Evolutionary conservation across 64 coral and sea anemone genomes (phyloP).

Genomic region (Astreopora myriophthalma): DNA sequence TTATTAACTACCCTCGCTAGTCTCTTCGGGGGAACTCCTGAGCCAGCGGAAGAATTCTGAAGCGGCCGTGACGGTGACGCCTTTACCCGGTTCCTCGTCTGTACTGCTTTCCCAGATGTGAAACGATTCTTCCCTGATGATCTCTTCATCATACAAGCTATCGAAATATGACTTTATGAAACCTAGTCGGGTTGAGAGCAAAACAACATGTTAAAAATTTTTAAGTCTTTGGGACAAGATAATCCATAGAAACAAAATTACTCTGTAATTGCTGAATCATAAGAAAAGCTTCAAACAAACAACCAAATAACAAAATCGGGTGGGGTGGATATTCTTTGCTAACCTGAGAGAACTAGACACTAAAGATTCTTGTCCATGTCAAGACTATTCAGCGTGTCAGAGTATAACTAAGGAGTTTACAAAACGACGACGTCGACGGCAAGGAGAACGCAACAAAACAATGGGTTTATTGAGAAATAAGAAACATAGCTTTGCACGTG

Average conservation of each 20-base stretch:
- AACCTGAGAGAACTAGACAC: no score
- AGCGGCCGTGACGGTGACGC: slow-evolving; percentile 51
- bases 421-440: no score
- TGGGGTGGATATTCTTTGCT: no score
- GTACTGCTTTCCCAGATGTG: slow-evolving; percentile 64
- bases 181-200: slow-evolving; percentile 33
- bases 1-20: slow-evolving; percentile 52
- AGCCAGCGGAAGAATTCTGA: slow-evolving; percentile 88
- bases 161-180: slow-evolving; percentile 86
- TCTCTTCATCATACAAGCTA: slow-evolving; percentile 83
- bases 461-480: no score
- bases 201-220: not conserved
- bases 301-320: no score
- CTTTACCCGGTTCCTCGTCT: slow-evolving; percentile 67
- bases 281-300: not conserved
- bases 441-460: no score
- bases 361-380: no score
- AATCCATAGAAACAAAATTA: no score
- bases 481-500: no score
- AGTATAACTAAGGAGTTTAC: no score
- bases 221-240: no score
- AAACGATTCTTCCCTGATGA: slow-evolving; percentile 81
- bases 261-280: not conserved
- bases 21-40: slow-evolving; percentile 68
- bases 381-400: no score